These are phyloP conservation scores for Helogale parvula DNA, from an alignment of 2,113 vertebrate genomes.

Conservation along the genomic window DNA sequence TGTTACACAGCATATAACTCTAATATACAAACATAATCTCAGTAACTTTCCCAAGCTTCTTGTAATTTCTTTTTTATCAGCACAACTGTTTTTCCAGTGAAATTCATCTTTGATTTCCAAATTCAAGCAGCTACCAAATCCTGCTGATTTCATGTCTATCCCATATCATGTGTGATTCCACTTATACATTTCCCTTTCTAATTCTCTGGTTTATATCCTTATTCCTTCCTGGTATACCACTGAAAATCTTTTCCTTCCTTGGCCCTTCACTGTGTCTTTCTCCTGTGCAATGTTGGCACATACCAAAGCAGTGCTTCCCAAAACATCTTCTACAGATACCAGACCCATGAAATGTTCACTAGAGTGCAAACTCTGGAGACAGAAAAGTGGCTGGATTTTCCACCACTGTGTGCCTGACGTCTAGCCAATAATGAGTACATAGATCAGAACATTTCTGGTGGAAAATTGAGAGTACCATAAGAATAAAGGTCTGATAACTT, in stretches of 20 bases:
- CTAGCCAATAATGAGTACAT: not conserved
- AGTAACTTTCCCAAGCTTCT: not conserved
- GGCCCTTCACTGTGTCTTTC: not conserved
- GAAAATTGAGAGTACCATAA: not conserved
- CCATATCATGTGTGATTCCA: not conserved
- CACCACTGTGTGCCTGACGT: no score
- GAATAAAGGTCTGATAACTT: not conserved
- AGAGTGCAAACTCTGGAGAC: not conserved
- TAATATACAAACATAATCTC: not conserved
- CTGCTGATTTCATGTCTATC: not conserved
- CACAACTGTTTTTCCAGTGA: not conserved
- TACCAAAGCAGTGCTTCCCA: not conserved
- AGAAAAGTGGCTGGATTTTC: not conserved
- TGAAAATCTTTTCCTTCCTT: not conserved
- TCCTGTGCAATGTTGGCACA: not conserved
- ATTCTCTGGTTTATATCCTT: not conserved
- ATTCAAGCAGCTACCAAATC: not conserved
- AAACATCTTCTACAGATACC: not conserved
- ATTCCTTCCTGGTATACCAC: not conserved
- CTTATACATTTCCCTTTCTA: not conserved
- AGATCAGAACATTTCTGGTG: conserved; percentile 11
- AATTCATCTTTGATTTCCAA: conserved; percentile 10
- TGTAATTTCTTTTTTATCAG: not conserved
- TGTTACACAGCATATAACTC: not conserved
- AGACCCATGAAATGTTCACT: not conserved